A percentile compares a stretch with the other conserved stretches of the same genome.
Conservation (phyloP, 2,113 vertebrate genomes). For the Hepsetus odoe region DNA sequence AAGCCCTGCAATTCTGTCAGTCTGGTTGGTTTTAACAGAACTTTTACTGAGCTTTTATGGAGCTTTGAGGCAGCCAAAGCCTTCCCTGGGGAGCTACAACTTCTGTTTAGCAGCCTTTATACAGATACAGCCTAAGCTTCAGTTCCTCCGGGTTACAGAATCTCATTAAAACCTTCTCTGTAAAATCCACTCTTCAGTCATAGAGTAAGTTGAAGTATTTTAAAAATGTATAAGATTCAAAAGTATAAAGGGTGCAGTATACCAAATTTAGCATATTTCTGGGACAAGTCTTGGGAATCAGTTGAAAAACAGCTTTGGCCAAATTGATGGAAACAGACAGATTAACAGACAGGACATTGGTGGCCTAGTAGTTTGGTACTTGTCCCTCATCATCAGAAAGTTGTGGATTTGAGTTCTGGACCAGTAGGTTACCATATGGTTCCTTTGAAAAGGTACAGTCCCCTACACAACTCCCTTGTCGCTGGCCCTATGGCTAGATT, state of each 20-base stretch:
- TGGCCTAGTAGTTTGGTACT: too few relatives aligned
- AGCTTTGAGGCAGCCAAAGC: conserved; percentile 30
- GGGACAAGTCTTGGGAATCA: too few relatives aligned
- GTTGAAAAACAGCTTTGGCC: too few relatives aligned
- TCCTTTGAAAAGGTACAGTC: too few relatives aligned
- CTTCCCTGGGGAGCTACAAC: conserved; percentile 35
- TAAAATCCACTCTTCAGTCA: not conserved
- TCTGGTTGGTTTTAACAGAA: conserved; percentile 40
- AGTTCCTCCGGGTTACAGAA: not conserved
- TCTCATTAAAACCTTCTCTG: not conserved
- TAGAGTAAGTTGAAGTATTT: not conserved
- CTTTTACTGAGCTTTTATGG: conserved; percentile 37
- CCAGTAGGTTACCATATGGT: too few relatives aligned
- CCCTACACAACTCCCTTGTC: too few relatives aligned
- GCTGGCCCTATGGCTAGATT: too few relatives aligned
- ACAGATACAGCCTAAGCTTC: not conserved
- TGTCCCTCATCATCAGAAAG: too few relatives aligned
- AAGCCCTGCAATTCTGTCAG: conserved; percentile 5
- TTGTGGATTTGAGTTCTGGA: too few relatives aligned
- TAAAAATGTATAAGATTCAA: not conserved
- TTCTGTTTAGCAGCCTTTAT: conserved; percentile 34
- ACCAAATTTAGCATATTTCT: too few relatives aligned
- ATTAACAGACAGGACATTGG: too few relatives aligned
- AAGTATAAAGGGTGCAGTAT: not conserved
- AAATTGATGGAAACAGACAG: too few relatives aligned